Evolutionary conservation across 2,797 vertebrate genomes (phyloP), one percentile per base, ranked within the genome.

Genomic region (Cyprinella venusta): DNA sequence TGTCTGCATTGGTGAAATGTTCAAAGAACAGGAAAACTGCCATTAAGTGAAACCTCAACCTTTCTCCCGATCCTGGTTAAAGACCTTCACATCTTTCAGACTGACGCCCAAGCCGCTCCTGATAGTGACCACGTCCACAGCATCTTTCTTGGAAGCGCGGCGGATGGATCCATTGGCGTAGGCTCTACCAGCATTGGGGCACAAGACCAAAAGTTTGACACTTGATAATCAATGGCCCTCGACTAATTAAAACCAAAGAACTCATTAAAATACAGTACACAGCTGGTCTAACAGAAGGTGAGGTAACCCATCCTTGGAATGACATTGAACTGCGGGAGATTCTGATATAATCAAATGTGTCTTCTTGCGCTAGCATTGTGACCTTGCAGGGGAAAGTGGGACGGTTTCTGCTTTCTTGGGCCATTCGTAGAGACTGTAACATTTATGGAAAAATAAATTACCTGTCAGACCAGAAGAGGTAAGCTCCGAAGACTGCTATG

Each of bases 381-480:
- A 67, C 92, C 91, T 89, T 88, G 93, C 82, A 91, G 91, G 26
- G 89, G 90, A 91, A 93, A 92, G 90, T 85, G 90, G 75, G 59
- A 42, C 13, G 21, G 40, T 38, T 61, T 89, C 91, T 91, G 83
- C 84, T 90, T 50, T 78, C 92, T 90, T 91, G 91, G 36, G 80
- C 91, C 88, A 87, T 90, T 93, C 84, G 80, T 90, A 93, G 90
- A 89, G 90, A 63, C 61, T 93, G 90, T 88, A 94, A 93, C 89
- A 89, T 91, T 94, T 92, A 93, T 90, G 91, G 90, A 94, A 93
- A 95, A 96, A 94, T 95, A 95, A 96, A 95, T 96, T 95, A 97
- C 96, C 96, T 96, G 96, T 97, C 96, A 95, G 96, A 94, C 96
- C 96, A 97, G 94, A 96, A 97, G 93, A 97, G 96, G 93, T 96